Base-by-base conservation (phyloP, 2,888 invertebrate genomes). In the Ametastegia equiseti region DNA sequence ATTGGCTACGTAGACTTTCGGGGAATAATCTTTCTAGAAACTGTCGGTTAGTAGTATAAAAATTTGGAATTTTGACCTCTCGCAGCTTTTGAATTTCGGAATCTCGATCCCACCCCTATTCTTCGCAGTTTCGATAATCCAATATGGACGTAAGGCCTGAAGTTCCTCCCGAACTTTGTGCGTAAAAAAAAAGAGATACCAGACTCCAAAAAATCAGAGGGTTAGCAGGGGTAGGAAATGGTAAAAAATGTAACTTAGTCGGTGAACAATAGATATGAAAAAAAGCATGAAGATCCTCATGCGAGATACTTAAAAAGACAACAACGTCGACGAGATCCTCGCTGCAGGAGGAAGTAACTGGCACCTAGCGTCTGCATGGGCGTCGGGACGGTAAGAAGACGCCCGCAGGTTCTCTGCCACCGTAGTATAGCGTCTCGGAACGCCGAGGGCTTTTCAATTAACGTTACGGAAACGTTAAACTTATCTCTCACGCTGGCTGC, bases 401-500 rank as follows among this genome's bases (percentile, higher is more conserved):
- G 45, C 73, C 47, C 47, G 50, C 13, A 42, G 33, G n/a, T 36
- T 54, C 54, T 54, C 23, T 36, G n/a, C 42, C 67, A 39, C 71
- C 50, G n/a, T n/a, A 27, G 50, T 33, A 33, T n/a, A 27, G 50
- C 50, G 47, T 73, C 73, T 73, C 30, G n/a, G 30, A 42, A 6
- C 57, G 77, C 57, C 36, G 57, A 27, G 77, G 57, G 57, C 77
- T 77, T 77, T 77, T 77, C 77, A 77, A 77, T 77, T 77, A 77
- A 77, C 77, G 77, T 54, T 42, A 57, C 54, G 77, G 77, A 77
- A 77, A 77, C 77, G 77, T 77, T 57, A 42, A 77, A 77, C 77
- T 77, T 77, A 77, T 77, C 77, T 77, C 77, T 77, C 77, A 77
- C 77, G 73, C 73, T 73, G 30, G 47, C n/a, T 73, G 77, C 77